A percentile compares a stretch with the other conserved stretches of the same genome.
These are phyloP conservation scores for Villa cingulata DNA, from an alignment of 2,888 invertebrate genomes.

Conservation along the genomic window DNA sequence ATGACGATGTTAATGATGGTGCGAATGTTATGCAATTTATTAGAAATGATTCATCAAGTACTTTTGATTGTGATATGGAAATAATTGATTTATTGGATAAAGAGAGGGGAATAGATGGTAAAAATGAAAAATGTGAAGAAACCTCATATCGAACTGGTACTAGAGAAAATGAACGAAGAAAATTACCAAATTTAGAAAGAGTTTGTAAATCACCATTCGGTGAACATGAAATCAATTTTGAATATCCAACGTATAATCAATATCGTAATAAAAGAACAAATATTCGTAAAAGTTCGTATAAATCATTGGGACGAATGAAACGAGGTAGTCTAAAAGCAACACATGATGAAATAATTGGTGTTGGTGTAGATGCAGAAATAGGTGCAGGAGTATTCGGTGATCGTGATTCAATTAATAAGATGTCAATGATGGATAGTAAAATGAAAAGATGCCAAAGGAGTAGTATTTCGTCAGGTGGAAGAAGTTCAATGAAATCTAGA, in stretches of 20 bases:
- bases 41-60: conserved; percentile 27
- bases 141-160: neutral
- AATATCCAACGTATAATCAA: neutral
- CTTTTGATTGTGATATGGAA: conserved; percentile 33
- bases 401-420: conserved; percentile 19
- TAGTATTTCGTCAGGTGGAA: conserved; percentile 26
- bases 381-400: neutral
- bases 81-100: conserved; percentile 34
- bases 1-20: conserved; percentile 27
- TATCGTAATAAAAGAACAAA: neutral
- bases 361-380: neutral
- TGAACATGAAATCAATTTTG: neutral
- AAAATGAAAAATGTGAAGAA: conserved; percentile 27
- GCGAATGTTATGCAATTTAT: conserved; percentile 24
- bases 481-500: conserved; percentile 33
- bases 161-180: conserved; percentile 23
- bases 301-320: conserved; percentile 17
- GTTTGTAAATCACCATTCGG: conserved; percentile 28
- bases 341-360: conserved; percentile 6
- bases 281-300: conserved; percentile 28
- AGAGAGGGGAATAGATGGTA: conserved; percentile 35
- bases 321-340: conserved; percentile 25
- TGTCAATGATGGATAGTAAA: conserved; percentile 32
- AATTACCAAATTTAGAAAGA: conserved; percentile 31
- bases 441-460: conserved; percentile 27